Evolutionary conservation across 1,140 invertebrate species (phyloP).

Genomic region (Fopius arisanus): DNA sequence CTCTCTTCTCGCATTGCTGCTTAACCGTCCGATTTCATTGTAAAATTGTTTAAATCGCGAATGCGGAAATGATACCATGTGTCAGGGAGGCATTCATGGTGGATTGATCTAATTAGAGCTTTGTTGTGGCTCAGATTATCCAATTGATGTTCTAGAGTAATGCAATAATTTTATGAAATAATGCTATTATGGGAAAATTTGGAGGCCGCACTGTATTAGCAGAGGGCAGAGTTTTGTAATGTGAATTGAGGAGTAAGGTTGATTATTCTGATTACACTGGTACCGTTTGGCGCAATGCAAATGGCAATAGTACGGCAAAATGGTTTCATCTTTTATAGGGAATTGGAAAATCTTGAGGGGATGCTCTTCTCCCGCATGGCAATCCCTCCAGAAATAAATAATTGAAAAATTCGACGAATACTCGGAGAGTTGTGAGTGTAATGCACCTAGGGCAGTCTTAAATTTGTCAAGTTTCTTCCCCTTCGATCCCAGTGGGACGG

Average conservation of each 20-base stretch:
- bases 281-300: too few relatives aligned
- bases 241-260: too few relatives aligned
- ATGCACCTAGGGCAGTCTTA: slow-evolving; percentile 30
- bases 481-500: background rate
- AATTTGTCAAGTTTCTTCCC: slow-evolving; percentile 18
- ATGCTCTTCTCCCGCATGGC: background rate
- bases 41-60: slow-evolving; percentile 14
- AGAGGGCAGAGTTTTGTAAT: too few relatives aligned
- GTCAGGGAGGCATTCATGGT: background rate
- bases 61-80: background rate
- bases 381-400: background rate
- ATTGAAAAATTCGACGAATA: background rate
- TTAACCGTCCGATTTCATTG: slow-evolving; percentile 19
- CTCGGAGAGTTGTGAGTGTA: background rate
- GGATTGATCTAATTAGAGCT: background rate
- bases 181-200: too few relatives aligned
- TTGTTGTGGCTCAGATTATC: background rate
- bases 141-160: too few relatives aligned
- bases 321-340: too few relatives aligned
- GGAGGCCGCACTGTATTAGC: too few relatives aligned
- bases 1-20: slow-evolving; percentile 16
- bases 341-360: too few relatives aligned
- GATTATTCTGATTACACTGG: too few relatives aligned
- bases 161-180: too few relatives aligned
- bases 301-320: too few relatives aligned